Base-by-base conservation (phyloP, 2,888 invertebrate genomes). In the Drosophila fungiperda region DNA sequence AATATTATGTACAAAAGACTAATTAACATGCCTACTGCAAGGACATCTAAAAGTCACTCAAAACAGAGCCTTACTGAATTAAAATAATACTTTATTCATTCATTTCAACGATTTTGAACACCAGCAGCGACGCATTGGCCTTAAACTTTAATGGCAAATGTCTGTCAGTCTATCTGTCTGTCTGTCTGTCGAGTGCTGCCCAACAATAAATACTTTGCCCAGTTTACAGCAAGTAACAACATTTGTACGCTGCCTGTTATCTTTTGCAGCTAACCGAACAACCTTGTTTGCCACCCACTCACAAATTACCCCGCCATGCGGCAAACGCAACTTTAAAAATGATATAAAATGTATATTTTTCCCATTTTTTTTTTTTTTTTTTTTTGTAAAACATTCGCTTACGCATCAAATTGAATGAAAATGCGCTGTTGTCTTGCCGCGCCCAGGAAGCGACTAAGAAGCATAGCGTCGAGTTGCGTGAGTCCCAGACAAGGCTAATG, bases 381-480 rank as follows among this genome's bases (percentile, higher is more conserved):
- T 33, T 52, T 17, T 33, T 64, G 62, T 54, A 54, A 42, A 77
- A 64, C 77, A 69, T 77, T 78, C 72, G 78, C 67, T 76, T 68
- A 79, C 66, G 74, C 67, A 65, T 74, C 71, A 57, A 72, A 77
- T 76, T 66, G 62, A 71, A 70, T 65, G 73, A 70, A 76, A 80
- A 35, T 36, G 35, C 53, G 23, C 9, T 53, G 45, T 79, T 73
- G 71, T 60, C 33, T 36, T 53, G 76, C 73, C 77, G 64, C 68
- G 54, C 76, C 78, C 78, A 78, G 68, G 67, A 70, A 68, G 64
- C 59, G 49, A 33, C 45, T 8, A 29, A 29, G 20, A 35, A 49
- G 50, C 26, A 35, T 15, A 12, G 48, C 48, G 5, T 17, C 29
- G 42, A 32, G 52, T n/a, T 70, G 70, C 53, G 61, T 68, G 42